Evolutionary conservation across 2,797 vertebrate genomes (phyloP).

Genomic region (Delichon dasypus): DNA sequence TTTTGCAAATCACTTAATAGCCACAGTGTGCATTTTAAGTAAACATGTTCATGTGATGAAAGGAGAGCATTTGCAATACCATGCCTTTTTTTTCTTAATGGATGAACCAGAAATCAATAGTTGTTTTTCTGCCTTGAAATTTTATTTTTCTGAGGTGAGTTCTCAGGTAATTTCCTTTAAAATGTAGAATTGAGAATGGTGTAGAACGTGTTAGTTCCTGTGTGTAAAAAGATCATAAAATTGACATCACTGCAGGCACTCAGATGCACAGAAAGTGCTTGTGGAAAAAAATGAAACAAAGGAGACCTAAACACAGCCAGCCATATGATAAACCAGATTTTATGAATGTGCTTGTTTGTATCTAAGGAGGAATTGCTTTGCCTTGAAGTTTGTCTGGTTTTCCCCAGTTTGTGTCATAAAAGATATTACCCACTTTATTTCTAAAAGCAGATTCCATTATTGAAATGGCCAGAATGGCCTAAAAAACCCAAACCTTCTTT

Average conservation of each 20-base stretch:
- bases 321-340: not conserved
- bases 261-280: not conserved
- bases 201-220: not conserved
- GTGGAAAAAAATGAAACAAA: slow-evolving; percentile 6
- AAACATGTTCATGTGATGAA: not conserved
- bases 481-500: not conserved
- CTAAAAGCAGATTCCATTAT: not conserved
- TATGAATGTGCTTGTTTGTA: not conserved
- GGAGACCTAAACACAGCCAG: not conserved
- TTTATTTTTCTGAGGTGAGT: not conserved
- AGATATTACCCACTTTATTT: not conserved
- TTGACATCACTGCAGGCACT: not conserved
- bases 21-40: not conserved
- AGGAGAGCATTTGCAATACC: not conserved
- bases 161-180: not conserved
- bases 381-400: not conserved
- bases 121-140: not conserved
- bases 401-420: not conserved
- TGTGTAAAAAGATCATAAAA: not conserved
- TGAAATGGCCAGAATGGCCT: not conserved
- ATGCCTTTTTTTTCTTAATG: not conserved
- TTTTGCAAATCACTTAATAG: not conserved
- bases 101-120: not conserved
- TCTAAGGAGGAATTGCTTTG: not conserved
- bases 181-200: not conserved